Evolutionary conservation across 2,888 invertebrate genomes (phyloP).

Genomic region (Chloroclysta siterata): DNA sequence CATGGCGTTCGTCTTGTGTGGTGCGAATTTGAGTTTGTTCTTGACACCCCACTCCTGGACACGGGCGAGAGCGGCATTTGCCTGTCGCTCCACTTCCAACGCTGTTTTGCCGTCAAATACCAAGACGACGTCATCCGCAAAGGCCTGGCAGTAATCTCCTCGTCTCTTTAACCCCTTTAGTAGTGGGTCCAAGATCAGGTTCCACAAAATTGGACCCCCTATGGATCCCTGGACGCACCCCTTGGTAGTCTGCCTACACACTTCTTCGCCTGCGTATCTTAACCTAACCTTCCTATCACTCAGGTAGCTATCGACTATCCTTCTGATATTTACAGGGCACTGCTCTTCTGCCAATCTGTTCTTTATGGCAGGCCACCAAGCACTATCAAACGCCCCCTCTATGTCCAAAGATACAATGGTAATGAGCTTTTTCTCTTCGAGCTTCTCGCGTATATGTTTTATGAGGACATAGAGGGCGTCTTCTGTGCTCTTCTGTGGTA

Average conservation of each 20-base stretch:
- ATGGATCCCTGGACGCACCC: conserved; percentile 3
- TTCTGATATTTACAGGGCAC: background rate
- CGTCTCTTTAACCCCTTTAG: background rate
- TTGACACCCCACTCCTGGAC: too few relatives aligned
- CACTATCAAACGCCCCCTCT: background rate
- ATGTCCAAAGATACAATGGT: background rate
- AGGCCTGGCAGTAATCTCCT: too few relatives aligned
- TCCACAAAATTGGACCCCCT: background rate
- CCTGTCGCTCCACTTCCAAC: too few relatives aligned
- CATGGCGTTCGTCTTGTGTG: too few relatives aligned
- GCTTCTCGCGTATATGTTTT: background rate
- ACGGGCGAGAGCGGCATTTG: too few relatives aligned
- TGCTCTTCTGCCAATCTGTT: background rate
- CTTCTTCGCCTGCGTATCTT: background rate
- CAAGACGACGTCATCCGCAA: too few relatives aligned
- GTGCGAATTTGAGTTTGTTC: too few relatives aligned
- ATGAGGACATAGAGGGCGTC: conserved; percentile 17
- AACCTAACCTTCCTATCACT: background rate
- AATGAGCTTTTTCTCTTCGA: background rate
- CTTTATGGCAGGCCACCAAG: background rate
- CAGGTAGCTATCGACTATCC: background rate
- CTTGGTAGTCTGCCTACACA: background rate
- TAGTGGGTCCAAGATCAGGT: background rate
- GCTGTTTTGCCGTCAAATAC: too few relatives aligned
- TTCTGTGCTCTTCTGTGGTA: conserved; percentile 19